phyloP scores from a whole-genome alignment of 2,797 vertebrate species.

The Melanotaenia nigrans region DNA sequence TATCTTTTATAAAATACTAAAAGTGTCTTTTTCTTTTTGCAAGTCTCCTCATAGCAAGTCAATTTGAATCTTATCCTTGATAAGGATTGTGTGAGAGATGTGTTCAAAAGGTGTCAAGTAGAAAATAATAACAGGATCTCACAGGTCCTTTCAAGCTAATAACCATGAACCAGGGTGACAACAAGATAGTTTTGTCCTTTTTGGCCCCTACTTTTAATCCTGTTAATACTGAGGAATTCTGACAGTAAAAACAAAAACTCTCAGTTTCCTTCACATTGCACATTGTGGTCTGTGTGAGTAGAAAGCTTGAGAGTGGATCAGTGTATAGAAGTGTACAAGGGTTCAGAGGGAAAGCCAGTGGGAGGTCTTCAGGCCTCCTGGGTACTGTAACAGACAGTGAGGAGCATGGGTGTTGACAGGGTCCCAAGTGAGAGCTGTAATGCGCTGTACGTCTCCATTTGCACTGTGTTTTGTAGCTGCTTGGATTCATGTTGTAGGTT shows the following conservation, averaged over 20 bases:
- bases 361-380: constrained; percentile 53
- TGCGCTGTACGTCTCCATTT: constrained; percentile 81
- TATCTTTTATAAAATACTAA: constrained; percentile 36
- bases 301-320: constrained; percentile 41
- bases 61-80: constrained; percentile 84
- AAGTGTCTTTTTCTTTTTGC: constrained; percentile 36
- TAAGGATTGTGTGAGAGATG: constrained; percentile 67
- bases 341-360: constrained; percentile 49
- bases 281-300: constrained; percentile 35
- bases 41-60: constrained; percentile 75
- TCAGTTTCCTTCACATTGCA: constrained; percentile 4
- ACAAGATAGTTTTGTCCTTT: constrained; percentile 38
- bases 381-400: constrained; percentile 76
- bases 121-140: constrained; percentile 58
- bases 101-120: constrained; percentile 65
- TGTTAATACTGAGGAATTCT: constrained; percentile 49
- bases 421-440: constrained; percentile 73
- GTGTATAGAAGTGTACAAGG: constrained; percentile 41
- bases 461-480: constrained; percentile 53
- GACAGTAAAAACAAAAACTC: constrained; percentile 61
- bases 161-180: constrained; percentile 36
- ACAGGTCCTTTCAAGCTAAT: constrained; percentile 52
- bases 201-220: constrained; percentile 33
- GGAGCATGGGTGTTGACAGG: constrained; percentile 81
- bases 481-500: constrained; percentile 39